Conservation (phyloP, 2,888 invertebrate genomes). For the Platerodrilus igneus region DNA sequence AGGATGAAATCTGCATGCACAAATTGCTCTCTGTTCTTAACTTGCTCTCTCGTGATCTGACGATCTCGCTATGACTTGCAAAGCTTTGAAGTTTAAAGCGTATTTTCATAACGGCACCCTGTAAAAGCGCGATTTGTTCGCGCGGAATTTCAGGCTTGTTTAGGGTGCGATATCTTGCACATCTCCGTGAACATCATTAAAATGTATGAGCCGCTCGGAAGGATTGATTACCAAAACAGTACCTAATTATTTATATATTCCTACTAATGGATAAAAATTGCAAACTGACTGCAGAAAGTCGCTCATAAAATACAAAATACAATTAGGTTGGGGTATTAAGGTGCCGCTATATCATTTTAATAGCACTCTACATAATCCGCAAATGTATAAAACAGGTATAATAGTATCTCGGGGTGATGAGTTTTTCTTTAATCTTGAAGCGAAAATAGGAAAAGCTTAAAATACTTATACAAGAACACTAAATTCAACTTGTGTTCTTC, state of each 20-base stretch:
- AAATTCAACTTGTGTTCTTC: slow-evolving; percentile 45
- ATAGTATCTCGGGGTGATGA: slow-evolving; percentile 46
- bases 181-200: slow-evolving; percentile 31
- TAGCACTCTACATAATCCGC: slow-evolving; percentile 40
- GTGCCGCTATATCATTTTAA: slow-evolving; percentile 39
- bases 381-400: slow-evolving; percentile 47
- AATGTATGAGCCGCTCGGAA: slow-evolving; percentile 28
- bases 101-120: slow-evolving; percentile 42
- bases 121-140: slow-evolving; percentile 24
- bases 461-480: slow-evolving; percentile 36
- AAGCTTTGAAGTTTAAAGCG: slow-evolving; percentile 44
- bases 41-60: slow-evolving; percentile 37
- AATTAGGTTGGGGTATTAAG: slow-evolving; percentile 40
- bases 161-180: slow-evolving; percentile 29
- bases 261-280: slow-evolving; percentile 19
- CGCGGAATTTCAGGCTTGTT: slow-evolving; percentile 28
- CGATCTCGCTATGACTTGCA: slow-evolving; percentile 39
- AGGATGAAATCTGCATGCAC: slow-evolving; percentile 43
- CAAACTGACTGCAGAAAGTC: slow-evolving; percentile 14
- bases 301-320: slow-evolving; percentile 27
- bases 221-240: slow-evolving; percentile 21
- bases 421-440: slow-evolving; percentile 47
- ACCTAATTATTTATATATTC: slow-evolving; percentile 22
- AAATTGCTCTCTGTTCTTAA: slow-evolving; percentile 39
- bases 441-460: slow-evolving; percentile 25